These are phyloP conservation scores for Nymphalis urticae DNA, from an alignment of 2,888 invertebrate genomes.

Conservation along the genomic window DNA sequence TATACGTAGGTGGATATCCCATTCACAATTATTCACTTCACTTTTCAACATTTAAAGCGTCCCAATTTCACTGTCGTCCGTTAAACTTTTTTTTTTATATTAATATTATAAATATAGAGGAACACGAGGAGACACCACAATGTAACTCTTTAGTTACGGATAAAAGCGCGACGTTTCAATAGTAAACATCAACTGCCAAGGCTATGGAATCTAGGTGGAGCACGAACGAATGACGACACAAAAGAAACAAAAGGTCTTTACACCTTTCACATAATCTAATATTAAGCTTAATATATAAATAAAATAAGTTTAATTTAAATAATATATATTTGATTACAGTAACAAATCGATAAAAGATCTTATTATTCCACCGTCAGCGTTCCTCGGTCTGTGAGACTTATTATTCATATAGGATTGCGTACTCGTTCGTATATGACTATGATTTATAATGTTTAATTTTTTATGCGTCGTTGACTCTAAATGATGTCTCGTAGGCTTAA, in stretches of 20 bases:
- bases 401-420: constrained; percentile 22
- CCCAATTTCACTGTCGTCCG: background rate
- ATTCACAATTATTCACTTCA: constrained; percentile 15
- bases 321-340: constrained; percentile 55
- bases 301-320: constrained; percentile 21
- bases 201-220: constrained; percentile 33
- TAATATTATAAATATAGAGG: background rate
- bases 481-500: constrained; percentile 48
- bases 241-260: constrained; percentile 33
- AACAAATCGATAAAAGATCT: constrained; percentile 71
- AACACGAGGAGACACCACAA: background rate
- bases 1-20: constrained; percentile 29
- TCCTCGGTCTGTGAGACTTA: constrained; percentile 45
- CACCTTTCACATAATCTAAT: constrained; percentile 31
- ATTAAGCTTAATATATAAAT: constrained; percentile 10
- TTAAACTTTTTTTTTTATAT: background rate
- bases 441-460: constrained; percentile 33
- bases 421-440: constrained; percentile 12
- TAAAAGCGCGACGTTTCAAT: constrained; percentile 37
- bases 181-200: constrained; percentile 34
- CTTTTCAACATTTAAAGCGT: constrained; percentile 1
- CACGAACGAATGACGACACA: constrained; percentile 28
- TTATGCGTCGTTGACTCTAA: constrained; percentile 36
- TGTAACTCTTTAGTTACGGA: constrained; percentile 17
- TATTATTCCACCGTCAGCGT: constrained; percentile 52